These are phyloP conservation scores for Molossus alvarezi DNA, from an alignment of 2,797 vertebrate species.

Conservation along the genomic window DNA sequence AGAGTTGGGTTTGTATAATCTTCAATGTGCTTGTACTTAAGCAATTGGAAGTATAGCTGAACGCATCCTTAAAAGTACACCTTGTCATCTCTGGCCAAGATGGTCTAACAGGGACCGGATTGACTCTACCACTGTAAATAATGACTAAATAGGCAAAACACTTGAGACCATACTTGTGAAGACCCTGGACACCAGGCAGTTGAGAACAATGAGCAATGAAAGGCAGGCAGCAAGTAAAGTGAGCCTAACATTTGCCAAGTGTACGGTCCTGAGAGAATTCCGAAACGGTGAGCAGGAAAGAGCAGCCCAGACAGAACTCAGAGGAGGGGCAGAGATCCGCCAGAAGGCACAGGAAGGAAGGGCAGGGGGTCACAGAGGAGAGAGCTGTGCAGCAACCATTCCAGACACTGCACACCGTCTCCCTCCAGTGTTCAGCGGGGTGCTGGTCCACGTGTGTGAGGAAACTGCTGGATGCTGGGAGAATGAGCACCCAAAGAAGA, in stretches of 20 bases:
- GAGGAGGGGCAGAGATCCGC: too few species aligned
- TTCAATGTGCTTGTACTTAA: neutral
- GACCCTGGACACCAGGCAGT: neutral
- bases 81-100: neutral
- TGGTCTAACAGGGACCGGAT: neutral
- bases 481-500: neutral
- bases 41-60: neutral
- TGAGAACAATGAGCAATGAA: neutral
- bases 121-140: neutral
- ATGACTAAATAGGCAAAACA: neutral
- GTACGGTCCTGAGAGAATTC: neutral
- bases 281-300: neutral
- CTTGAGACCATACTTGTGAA: neutral
- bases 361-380: neutral
- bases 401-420: neutral
- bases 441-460: neutral
- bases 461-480: neutral
- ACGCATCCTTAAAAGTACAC: neutral
- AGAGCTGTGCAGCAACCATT: neutral
- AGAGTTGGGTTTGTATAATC: neutral
- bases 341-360: neutral
- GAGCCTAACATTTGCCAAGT: neutral
- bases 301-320: neutral
- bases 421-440: neutral
- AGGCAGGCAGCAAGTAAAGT: neutral